phyloP scores from a whole-genome alignment of 2,113 vertebrate species.

The Micronisus gabar region DNA sequence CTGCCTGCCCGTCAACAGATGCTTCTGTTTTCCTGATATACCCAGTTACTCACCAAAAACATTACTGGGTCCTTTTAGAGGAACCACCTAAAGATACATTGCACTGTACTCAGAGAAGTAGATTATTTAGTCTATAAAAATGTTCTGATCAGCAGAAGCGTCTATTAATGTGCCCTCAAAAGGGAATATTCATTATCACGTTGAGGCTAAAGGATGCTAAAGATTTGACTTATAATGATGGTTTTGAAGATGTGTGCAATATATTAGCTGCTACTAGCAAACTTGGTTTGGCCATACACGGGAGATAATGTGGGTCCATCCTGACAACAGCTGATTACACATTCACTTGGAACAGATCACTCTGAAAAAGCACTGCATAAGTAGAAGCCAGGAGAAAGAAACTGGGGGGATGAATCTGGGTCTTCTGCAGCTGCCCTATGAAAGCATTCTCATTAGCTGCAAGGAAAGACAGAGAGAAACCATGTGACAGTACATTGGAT shows the following conservation, averaged over 20 bases:
- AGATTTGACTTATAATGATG: neutral
- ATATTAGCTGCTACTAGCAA: neutral
- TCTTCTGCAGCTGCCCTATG: neutral
- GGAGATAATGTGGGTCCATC: neutral
- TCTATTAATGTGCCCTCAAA: neutral
- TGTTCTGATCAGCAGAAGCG: neutral
- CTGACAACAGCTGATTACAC: neutral
- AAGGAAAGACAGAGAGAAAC: neutral
- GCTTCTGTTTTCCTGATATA: neutral
- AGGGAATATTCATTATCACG: neutral
- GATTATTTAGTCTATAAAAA: neutral
- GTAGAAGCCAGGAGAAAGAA: neutral
- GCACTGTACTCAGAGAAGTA: neutral
- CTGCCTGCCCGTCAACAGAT: neutral
- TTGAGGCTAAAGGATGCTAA: neutral
- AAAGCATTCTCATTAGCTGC: neutral
- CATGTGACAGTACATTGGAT: neutral
- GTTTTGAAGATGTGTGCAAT: neutral
- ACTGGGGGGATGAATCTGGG: neutral
- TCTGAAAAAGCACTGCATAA: neutral
- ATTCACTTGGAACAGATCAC: neutral
- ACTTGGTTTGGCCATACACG: fast-evolving
- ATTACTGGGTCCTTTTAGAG: neutral
- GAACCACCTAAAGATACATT: neutral
- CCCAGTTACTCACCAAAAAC: neutral